Evolutionary conservation across 2,888 invertebrate species (phyloP), one percentile per base, ranked within the genome.

Genomic region (Iphiclides podalirius): DNA sequence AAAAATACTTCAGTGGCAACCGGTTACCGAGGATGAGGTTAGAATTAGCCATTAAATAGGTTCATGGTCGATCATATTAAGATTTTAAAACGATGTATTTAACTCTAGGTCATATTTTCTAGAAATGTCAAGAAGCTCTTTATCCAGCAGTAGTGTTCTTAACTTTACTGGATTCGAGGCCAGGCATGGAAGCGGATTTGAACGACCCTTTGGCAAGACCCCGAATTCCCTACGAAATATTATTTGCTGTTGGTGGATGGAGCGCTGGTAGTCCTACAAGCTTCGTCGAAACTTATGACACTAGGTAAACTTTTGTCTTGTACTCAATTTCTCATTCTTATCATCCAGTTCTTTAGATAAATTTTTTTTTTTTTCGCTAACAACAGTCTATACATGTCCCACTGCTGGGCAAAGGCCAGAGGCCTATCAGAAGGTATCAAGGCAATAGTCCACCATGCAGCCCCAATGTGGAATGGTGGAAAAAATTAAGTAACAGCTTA

Each of bases 181-280:
- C 82, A 3, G 85, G 84, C 11, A 78, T 84, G 4, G 90, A 90
- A 61, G 80, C 82, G 9, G 90, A 90, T 63, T 75, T 90, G 2
- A 86, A 84, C 58, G 91, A 93, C 66, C 91, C 92, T 0, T 65
- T 93, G 28, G 89, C 92, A 6, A 81, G 92, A 52, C 95, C 96
- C 0, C 86, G 96, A 52, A 91, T 95, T 76, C 95, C 91, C 38
- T 93, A 94, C 72, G 94, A 94, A 64, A 91, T 94, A 61, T 87
- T 96, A 8, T 96, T 96, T 72, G 94, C 95, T 9, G 92, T 96
- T 12, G 96, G 96, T 2, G 96, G 96, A 1, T 95, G 95, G 96
- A 90, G 93, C 70, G 90, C 93, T n/a, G 95, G 95, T n/a, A 93
- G 93, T 56, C 95, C 95, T 0, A 95, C 95, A 0, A 94, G 92